Conservation (phyloP, 1,140 invertebrate species). For the Gryllus bimaculatus region DNA sequence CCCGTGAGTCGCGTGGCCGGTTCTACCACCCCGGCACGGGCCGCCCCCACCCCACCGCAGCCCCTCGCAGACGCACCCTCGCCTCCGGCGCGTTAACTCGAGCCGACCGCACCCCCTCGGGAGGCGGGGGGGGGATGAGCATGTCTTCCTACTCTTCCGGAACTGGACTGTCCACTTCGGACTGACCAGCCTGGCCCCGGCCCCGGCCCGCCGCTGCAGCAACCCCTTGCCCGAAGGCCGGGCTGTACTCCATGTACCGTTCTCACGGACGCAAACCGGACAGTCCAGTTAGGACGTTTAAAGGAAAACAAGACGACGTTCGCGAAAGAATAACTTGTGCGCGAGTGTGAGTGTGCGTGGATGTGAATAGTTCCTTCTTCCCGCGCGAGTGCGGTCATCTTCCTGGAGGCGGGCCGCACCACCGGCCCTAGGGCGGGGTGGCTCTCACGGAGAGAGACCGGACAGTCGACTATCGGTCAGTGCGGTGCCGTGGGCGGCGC, state of each 20-base stretch:
- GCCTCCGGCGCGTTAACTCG: neutral
- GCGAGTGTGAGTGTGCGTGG: neutral
- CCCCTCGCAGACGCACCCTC: neutral
- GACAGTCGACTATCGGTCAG: neutral
- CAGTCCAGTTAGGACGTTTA: neutral
- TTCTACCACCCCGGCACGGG: no score
- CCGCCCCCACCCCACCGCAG: no score
- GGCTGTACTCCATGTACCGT: neutral
- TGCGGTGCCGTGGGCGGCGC: no score
- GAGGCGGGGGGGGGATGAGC: neutral
- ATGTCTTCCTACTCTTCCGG: neutral
- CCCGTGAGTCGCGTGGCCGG: neutral
- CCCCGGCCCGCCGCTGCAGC: no score
- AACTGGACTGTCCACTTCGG: neutral
- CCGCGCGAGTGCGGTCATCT: no score
- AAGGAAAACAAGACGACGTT: slow-evolving; percentile 1
- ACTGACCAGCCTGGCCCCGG: neutral
- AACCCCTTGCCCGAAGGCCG: no score
- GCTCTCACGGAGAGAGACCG: neutral
- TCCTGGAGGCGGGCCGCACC: neutral
- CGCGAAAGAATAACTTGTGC: neutral
- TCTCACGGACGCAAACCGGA: neutral
- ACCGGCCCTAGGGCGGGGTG: neutral
- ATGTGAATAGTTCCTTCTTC: neutral
- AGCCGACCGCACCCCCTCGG: neutral